These are phyloP conservation scores for Ormyrus rosae DNA, from an alignment of 2,888 invertebrate genomes.

Conservation along the genomic window DNA sequence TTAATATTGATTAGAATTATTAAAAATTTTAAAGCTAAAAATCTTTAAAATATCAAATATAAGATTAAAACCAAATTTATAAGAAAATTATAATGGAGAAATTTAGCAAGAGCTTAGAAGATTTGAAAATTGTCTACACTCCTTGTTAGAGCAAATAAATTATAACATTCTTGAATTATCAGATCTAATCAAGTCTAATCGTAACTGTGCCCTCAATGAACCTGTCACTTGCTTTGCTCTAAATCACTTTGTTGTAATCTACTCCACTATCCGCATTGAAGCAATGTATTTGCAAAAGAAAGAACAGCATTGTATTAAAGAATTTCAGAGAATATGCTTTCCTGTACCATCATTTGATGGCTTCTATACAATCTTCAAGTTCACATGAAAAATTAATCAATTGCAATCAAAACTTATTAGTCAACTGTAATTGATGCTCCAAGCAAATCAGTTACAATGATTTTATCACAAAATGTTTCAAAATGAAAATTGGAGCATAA, in stretches of 20 bases:
- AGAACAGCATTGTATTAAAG: background rate
- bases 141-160: slow-evolving; percentile 27
- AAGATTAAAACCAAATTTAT: background rate
- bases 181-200: slow-evolving; percentile 48
- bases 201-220: slow-evolving; percentile 41
- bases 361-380: slow-evolving; percentile 23
- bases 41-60: background rate
- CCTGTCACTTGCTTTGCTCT: slow-evolving; percentile 46
- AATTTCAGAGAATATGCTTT: background rate
- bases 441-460: slow-evolving; percentile 2
- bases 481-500: background rate
- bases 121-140: background rate
- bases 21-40: too few relatives aligned
- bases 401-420: slow-evolving; percentile 35
- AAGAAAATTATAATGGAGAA: slow-evolving; percentile 10
- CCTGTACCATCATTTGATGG: background rate
- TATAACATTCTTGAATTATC: slow-evolving; percentile 47
- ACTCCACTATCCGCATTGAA: background rate
- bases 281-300: background rate
- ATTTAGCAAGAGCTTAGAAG: background rate
- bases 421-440: slow-evolving; percentile 1
- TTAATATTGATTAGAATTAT: too few relatives aligned
- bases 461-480: background rate
- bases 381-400: slow-evolving; percentile 27
- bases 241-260: slow-evolving; percentile 51